Percentiles rank a stretch among this genome's conserved stretches.
phyloP scores from a whole-genome alignment of 2,113 vertebrate genomes.

The Circaetus gallicus region DNA sequence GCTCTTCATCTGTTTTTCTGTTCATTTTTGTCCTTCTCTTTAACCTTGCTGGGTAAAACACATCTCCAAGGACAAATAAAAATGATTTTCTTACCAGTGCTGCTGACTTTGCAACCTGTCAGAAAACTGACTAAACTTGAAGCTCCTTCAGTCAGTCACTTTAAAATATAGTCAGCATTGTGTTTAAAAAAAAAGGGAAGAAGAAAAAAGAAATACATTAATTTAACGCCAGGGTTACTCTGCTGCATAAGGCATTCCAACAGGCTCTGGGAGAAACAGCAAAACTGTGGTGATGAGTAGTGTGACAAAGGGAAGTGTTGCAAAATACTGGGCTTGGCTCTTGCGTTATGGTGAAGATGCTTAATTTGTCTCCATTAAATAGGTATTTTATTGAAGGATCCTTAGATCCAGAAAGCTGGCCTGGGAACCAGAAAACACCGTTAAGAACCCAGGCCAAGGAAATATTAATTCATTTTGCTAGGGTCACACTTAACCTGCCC shows the following conservation, averaged over 20 bases:
- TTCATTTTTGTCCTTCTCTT: slow-evolving; percentile 65
- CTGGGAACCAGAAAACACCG: background rate
- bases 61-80: slow-evolving; percentile 71
- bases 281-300: background rate
- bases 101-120: slow-evolving; percentile 71
- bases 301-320: background rate
- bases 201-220: background rate
- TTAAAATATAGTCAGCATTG: slow-evolving; percentile 56
- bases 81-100: slow-evolving; percentile 54
- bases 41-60: slow-evolving; percentile 66
- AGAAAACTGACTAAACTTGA: slow-evolving; percentile 53
- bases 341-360: background rate
- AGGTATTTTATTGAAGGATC: background rate
- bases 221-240: background rate
- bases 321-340: background rate
- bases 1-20: slow-evolving; percentile 49
- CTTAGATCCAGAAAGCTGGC: background rate
- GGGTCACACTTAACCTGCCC: background rate
- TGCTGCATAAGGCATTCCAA: background rate
- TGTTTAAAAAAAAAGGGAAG: background rate
- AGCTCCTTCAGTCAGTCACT: slow-evolving; percentile 45
- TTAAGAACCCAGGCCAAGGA: background rate
- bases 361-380: background rate
- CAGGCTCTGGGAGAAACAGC: background rate
- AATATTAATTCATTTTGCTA: background rate